Percentiles rank a stretch among this genome's conserved stretches.
Evolutionary conservation across 2,797 vertebrate genomes (phyloP).

Genomic region (Chiloscyllium punctatum): DNA sequence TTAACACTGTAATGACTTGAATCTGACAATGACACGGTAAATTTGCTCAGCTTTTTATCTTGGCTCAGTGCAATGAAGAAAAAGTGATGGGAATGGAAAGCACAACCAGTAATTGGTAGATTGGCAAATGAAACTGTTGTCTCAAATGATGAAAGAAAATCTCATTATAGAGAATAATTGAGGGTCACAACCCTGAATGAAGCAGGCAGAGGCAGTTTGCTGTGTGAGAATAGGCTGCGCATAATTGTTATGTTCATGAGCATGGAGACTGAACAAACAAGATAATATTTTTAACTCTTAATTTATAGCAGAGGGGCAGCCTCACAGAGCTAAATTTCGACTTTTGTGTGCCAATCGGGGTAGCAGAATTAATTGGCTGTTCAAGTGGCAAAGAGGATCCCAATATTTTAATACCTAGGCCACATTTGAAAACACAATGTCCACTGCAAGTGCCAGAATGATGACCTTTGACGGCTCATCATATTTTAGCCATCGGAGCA

Average conservation of each 20-base stretch:
- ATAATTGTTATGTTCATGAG: conserved; percentile 11
- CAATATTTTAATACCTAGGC: neutral
- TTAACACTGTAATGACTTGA: neutral
- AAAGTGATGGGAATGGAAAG: neutral
- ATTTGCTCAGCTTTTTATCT: neutral
- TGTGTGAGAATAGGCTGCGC: neutral
- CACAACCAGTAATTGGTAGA: neutral
- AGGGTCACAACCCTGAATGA: neutral
- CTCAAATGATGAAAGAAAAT: neutral
- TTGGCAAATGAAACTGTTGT: conserved; percentile 27
- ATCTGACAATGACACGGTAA: neutral
- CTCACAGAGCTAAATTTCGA: neutral
- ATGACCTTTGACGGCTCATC: no score
- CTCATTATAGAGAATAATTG: conserved; percentile 16
- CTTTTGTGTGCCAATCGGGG: neutral
- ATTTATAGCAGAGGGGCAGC: neutral
- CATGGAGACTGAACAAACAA: neutral
- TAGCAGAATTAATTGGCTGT: no score
- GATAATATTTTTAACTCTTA: neutral
- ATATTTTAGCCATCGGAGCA: neutral
- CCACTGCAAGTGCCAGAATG: no score
- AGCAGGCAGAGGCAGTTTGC: neutral
- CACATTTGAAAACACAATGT: neutral
- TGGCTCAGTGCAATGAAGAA: neutral
- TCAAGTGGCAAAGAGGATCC: neutral